Evolutionary conservation across 1,140 invertebrate species (phyloP).

Genomic region (Cotesia vestalis): DNA sequence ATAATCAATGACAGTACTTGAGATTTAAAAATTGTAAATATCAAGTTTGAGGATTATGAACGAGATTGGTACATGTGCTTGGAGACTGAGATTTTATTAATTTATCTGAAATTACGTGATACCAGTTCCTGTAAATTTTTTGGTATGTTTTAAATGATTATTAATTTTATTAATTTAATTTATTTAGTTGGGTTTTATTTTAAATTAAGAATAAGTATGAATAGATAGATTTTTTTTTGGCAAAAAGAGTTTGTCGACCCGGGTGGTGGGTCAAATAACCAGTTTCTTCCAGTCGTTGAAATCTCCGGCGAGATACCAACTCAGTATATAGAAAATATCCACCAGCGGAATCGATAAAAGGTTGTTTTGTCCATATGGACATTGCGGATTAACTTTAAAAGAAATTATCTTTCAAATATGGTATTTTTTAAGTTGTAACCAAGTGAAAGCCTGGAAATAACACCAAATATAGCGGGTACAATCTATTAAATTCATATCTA

Average conservation of each 20-base stretch:
- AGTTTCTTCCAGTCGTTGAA: constrained; percentile 53
- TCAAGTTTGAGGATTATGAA: constrained; percentile 17
- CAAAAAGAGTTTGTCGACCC: constrained; percentile 31
- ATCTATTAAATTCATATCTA: no score
- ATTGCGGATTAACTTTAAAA: constrained; percentile 1
- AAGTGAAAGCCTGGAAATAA: no score
- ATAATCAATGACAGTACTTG: no score
- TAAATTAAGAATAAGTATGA: not conserved
- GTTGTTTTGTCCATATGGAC: constrained; percentile 21
- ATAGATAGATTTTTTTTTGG: constrained; percentile 9
- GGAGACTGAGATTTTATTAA: constrained; percentile 24
- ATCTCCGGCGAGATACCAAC: constrained; percentile 36
- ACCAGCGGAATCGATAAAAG: constrained; percentile 22
- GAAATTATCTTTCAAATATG: constrained; percentile 21
- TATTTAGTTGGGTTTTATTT: no score
- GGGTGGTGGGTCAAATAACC: constrained; percentile 44
- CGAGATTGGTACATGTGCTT: constrained; percentile 16
- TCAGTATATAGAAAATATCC: constrained; percentile 28
- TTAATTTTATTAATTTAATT: no score
- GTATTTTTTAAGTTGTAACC: not conserved
- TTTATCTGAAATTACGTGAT: constrained; percentile 22
- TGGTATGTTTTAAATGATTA: constrained; percentile 24
- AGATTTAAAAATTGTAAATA: no score
- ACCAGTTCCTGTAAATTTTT: constrained; percentile 22
- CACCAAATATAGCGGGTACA: no score